phyloP scores from a whole-genome alignment of 2,113 vertebrate species.

The Litocranius walleri region DNA sequence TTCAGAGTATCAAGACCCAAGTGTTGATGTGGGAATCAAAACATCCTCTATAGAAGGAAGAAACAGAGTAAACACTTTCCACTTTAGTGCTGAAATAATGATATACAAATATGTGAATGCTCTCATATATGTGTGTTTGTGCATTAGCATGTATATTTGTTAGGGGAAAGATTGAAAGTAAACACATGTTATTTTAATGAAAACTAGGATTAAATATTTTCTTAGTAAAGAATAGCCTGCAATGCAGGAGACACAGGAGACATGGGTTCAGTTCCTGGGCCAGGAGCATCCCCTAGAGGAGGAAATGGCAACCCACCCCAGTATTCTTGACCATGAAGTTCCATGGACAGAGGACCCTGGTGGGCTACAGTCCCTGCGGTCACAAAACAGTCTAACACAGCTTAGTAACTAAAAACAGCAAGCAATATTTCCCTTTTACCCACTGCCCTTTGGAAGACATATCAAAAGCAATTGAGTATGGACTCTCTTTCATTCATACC shows the following conservation, averaged over 20 bases:
- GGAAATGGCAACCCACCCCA: background rate
- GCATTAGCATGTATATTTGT: background rate
- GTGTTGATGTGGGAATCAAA: background rate
- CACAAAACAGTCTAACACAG: background rate
- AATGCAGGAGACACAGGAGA: background rate
- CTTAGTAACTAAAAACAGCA: background rate
- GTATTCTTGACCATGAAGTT: background rate
- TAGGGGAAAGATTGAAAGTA: background rate
- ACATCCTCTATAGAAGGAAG: background rate
- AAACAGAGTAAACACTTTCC: background rate
- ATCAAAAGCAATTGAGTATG: background rate
- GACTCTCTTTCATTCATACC: background rate
- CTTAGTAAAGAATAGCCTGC: background rate
- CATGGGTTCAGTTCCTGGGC: background rate
- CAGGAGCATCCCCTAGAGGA: background rate
- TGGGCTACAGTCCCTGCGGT: background rate
- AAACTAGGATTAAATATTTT: background rate
- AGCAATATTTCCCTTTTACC: background rate
- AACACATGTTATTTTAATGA: background rate
- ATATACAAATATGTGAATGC: background rate
- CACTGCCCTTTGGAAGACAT: background rate
- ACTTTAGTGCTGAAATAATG: background rate
- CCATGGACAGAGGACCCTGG: background rate
- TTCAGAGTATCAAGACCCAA: background rate
- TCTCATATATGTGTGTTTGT: background rate